phyloP scores from a whole-genome alignment of 1,140 invertebrate genomes.

The Mycetomoellerius zeteki region DNA sequence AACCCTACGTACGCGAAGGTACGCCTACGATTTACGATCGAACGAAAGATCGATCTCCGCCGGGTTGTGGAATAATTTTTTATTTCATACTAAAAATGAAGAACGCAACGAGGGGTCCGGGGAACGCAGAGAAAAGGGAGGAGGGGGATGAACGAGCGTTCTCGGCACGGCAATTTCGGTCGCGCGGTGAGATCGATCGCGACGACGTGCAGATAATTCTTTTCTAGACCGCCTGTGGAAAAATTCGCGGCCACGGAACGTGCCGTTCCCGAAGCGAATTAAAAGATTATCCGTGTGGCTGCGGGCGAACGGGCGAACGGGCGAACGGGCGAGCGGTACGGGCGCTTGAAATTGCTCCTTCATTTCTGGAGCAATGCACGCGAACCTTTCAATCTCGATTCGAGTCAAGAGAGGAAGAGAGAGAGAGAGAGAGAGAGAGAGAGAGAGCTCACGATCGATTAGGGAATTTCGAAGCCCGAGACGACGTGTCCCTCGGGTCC shows the following conservation, averaged over 20 bases:
- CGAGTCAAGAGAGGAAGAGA: slow-evolving; percentile 65
- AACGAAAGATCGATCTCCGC: slow-evolving; percentile 42
- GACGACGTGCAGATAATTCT: slow-evolving; percentile 64
- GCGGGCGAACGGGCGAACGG: slow-evolving; percentile 58
- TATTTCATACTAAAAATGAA: slow-evolving; percentile 46
- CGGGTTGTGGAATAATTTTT: slow-evolving; percentile 51
- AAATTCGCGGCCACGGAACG: slow-evolving; percentile 58
- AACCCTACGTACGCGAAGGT: background rate
- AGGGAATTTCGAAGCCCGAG: slow-evolving; percentile 78
- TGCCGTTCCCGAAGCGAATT: slow-evolving; percentile 73
- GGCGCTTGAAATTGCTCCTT: slow-evolving; percentile 74
- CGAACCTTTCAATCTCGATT: slow-evolving; percentile 78
- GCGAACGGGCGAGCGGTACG: slow-evolving; percentile 37
- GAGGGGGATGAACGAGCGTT: slow-evolving; percentile 17
- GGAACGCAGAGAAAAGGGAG: background rate
- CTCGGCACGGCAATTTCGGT: slow-evolving; percentile 51
- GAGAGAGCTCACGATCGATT: slow-evolving; percentile 78
- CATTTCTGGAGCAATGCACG: slow-evolving; percentile 75
- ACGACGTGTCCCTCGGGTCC: slow-evolving; percentile 78
- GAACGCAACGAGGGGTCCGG: slow-evolving; percentile 25
- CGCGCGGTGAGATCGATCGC: slow-evolving; percentile 54
- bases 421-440: slow-evolving; percentile 57
- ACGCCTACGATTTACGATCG: slow-evolving; percentile 54
- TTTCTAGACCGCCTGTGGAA: slow-evolving; percentile 58
- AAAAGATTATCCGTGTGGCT: slow-evolving; percentile 73